phyloP scores from a whole-genome alignment of 2,113 vertebrate genomes.

The Clarias gariepinus region DNA sequence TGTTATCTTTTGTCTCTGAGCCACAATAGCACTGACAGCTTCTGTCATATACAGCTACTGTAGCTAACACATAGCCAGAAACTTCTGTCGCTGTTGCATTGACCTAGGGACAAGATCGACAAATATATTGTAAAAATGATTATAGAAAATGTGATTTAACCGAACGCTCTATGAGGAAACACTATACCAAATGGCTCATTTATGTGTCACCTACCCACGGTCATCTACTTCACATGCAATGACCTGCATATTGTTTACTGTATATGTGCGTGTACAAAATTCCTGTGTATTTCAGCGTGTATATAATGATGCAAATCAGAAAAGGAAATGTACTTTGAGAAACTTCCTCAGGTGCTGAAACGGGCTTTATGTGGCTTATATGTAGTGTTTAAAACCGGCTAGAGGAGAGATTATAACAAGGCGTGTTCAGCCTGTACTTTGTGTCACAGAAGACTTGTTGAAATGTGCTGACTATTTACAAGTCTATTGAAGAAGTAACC shows the following conservation, averaged over 20 bases:
- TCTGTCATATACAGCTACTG: slow-evolving; percentile 56
- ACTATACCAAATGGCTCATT: neutral
- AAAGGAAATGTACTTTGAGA: neutral
- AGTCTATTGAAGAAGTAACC: neutral
- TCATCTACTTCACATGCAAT: neutral
- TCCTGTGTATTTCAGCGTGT: neutral
- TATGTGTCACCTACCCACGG: neutral
- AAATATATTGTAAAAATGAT: neutral
- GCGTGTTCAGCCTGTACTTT: neutral
- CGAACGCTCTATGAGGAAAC: neutral
- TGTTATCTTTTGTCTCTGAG: slow-evolving; percentile 60
- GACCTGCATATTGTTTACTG: neutral
- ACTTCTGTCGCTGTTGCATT: neutral
- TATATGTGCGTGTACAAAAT: neutral
- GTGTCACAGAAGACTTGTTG: neutral
- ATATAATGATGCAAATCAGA: neutral
- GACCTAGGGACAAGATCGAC: neutral
- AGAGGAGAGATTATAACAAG: neutral
- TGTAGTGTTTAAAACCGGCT: neutral
- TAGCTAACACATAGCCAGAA: neutral
- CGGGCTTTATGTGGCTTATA: slow-evolving; percentile 10
- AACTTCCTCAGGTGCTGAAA: neutral
- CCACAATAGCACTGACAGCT: slow-evolving; percentile 65
- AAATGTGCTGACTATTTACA: neutral
- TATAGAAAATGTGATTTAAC: neutral